These are phyloP conservation scores for Drosophila suboccidentalis DNA, from an alignment of 2,888 invertebrate species.

Conservation along the genomic window DNA sequence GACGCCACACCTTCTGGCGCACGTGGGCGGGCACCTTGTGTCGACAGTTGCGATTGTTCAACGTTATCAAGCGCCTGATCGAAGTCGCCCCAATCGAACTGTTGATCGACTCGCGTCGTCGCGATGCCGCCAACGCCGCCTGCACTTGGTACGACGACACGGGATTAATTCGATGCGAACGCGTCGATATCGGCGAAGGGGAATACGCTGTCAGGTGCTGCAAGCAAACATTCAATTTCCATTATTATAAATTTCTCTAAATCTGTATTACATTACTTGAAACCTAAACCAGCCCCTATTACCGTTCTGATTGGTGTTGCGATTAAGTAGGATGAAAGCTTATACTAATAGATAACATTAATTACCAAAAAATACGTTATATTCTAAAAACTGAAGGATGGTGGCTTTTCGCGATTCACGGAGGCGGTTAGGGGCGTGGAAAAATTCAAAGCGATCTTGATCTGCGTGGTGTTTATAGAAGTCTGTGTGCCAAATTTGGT, in stretches of 20 bases:
- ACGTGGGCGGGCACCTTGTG: conserved; percentile 85
- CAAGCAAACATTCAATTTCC: background rate
- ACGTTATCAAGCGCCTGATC: conserved; percentile 90
- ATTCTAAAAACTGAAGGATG: no score
- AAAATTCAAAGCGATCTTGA: no score
- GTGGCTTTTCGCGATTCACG: no score
- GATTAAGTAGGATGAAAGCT: no score
- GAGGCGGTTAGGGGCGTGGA: no score
- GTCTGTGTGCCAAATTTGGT: no score
- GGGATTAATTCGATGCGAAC: conserved; percentile 86
- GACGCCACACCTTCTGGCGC: conserved; percentile 83
- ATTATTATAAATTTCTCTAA: background rate
- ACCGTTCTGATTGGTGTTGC: no score
- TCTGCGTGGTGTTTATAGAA: no score
- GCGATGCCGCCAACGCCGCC: conserved; percentile 84
- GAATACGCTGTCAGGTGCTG: conserved; percentile 88
- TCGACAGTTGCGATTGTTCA: conserved; percentile 86
- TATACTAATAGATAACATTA: no score
- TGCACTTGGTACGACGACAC: conserved; percentile 85
- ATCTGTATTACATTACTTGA: no score
- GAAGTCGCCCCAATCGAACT: conserved; percentile 92
- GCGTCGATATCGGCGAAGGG: conserved; percentile 88
- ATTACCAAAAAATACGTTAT: no score
- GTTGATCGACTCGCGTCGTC: conserved; percentile 89
- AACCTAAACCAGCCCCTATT: no score